phyloP scores from a whole-genome alignment of 2,113 vertebrate genomes.

The Nymphicus hollandicus region DNA sequence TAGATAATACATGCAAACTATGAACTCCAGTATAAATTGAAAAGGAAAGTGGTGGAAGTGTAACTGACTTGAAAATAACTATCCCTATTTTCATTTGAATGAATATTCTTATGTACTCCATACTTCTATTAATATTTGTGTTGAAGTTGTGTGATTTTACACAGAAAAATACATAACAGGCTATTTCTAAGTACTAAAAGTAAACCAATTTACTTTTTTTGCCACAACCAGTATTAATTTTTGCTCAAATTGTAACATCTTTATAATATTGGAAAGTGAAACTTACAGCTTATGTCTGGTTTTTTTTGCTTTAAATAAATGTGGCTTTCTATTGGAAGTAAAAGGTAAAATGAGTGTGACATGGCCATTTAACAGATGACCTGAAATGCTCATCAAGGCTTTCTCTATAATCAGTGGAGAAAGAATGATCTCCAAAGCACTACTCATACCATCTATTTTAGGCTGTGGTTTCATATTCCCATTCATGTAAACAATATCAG shows the following conservation, averaged over 20 bases:
- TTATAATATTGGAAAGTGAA: background rate
- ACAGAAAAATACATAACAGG: background rate
- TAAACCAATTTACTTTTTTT: background rate
- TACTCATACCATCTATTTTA: conserved; percentile 22
- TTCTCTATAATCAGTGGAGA: conserved; percentile 5
- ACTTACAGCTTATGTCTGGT: background rate
- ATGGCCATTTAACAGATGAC: conserved; percentile 12
- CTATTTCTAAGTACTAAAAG: background rate
- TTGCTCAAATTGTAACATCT: background rate
- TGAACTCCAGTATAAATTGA: background rate
- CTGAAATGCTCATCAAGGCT: conserved; percentile 33
- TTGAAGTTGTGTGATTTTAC: background rate
- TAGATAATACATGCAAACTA: background rate
- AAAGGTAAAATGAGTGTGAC: background rate
- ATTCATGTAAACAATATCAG: conserved; percentile 50
- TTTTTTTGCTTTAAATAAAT: conserved; percentile 7
- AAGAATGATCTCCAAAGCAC: conserved; percentile 4
- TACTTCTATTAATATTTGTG: background rate
- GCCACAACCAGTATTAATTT: background rate
- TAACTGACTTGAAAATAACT: background rate
- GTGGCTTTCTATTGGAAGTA: background rate
- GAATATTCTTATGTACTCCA: background rate
- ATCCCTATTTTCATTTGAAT: background rate
- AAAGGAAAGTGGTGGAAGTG: background rate
- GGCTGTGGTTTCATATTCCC: conserved; percentile 26